These are phyloP conservation scores for Ennomos fuscantarius DNA, from an alignment of 2,888 invertebrate genomes.

Conservation along the genomic window DNA sequence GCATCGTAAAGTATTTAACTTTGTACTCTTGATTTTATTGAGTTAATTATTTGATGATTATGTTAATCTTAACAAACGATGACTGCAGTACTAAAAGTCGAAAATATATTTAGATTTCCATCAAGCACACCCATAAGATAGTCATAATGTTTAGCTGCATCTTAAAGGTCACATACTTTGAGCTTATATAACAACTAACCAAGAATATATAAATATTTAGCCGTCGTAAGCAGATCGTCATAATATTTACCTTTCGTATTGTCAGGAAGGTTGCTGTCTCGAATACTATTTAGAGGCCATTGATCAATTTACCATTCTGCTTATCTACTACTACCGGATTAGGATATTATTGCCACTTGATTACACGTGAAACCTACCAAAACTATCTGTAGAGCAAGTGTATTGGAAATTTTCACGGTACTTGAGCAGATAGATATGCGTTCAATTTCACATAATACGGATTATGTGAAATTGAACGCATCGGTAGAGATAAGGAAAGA, in stretches of 20 bases:
- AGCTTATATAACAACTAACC: slow-evolving; percentile 36
- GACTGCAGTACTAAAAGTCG: slow-evolving; percentile 5
- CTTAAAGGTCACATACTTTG: slow-evolving; percentile 22
- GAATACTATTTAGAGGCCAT: slow-evolving; percentile 54
- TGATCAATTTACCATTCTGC: slow-evolving; percentile 54
- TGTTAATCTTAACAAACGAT: slow-evolving; percentile 14
- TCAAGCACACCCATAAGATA: not conserved
- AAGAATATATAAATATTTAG: slow-evolving; percentile 39
- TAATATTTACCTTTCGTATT: slow-evolving; percentile 38
- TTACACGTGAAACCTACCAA: slow-evolving; percentile 58
- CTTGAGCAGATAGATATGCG: slow-evolving; percentile 55
- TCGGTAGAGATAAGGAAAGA: slow-evolving; percentile 21
- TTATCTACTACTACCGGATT: slow-evolving; percentile 59
- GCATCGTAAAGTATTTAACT: slow-evolving; percentile 44
- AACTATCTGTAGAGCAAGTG: slow-evolving; percentile 60
- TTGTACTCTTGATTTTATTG: slow-evolving; percentile 45
- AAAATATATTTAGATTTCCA: slow-evolving; percentile 12
- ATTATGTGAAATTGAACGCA: slow-evolving; percentile 22
- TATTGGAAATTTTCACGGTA: slow-evolving; percentile 71
- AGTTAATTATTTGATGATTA: slow-evolving; percentile 43
- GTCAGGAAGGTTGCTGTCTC: slow-evolving; percentile 46
- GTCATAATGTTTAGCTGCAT: slow-evolving; percentile 21
- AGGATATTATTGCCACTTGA: slow-evolving; percentile 60
- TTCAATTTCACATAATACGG: too few species aligned
- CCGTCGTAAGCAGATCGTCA: slow-evolving; percentile 22